A percentile compares a stretch with the other conserved stretches of the same genome.
Evolutionary conservation across 1,140 invertebrate genomes (phyloP).

Genomic region (Calosoma granatense): DNA sequence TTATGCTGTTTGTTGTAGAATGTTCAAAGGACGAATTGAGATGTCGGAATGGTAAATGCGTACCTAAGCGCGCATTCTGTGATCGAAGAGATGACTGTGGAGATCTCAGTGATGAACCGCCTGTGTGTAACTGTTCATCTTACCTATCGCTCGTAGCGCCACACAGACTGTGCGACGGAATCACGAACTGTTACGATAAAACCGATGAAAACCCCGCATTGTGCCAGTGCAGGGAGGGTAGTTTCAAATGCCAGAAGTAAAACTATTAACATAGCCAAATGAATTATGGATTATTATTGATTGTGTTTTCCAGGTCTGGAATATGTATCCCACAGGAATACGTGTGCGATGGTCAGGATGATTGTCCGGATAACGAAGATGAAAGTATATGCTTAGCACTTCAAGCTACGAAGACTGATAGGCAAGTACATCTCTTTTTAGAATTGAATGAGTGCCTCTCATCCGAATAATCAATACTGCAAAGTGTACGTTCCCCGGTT

Average conservation of each 20-base stretch:
- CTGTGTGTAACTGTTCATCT: slow-evolving; percentile 49
- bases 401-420: slow-evolving; percentile 15
- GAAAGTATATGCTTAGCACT: slow-evolving; percentile 42
- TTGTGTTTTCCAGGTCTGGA: slow-evolving; percentile 31
- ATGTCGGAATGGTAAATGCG: slow-evolving; percentile 54
- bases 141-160: slow-evolving; percentile 56
- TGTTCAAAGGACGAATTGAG: slow-evolving; percentile 48
- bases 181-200: slow-evolving; percentile 67
- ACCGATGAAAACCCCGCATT: slow-evolving; percentile 59
- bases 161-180: slow-evolving; percentile 62
- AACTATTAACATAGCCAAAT: slow-evolving; percentile 1
- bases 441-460: too few relatives aligned
- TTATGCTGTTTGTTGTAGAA: slow-evolving; percentile 32
- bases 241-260: slow-evolving; percentile 41
- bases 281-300: background rate
- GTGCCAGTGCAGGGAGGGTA: slow-evolving; percentile 47
- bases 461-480: slow-evolving; percentile 4
- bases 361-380: slow-evolving; percentile 61
- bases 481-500: too few relatives aligned
- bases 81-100: slow-evolving; percentile 55
- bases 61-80: slow-evolving; percentile 57
- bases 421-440: too few relatives aligned
- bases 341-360: slow-evolving; percentile 57
- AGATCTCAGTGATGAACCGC: slow-evolving; percentile 62
- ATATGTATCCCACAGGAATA: slow-evolving; percentile 56